Base-by-base conservation (phyloP, 2,797 vertebrate genomes). In the Echeneis naucrates region DNA sequence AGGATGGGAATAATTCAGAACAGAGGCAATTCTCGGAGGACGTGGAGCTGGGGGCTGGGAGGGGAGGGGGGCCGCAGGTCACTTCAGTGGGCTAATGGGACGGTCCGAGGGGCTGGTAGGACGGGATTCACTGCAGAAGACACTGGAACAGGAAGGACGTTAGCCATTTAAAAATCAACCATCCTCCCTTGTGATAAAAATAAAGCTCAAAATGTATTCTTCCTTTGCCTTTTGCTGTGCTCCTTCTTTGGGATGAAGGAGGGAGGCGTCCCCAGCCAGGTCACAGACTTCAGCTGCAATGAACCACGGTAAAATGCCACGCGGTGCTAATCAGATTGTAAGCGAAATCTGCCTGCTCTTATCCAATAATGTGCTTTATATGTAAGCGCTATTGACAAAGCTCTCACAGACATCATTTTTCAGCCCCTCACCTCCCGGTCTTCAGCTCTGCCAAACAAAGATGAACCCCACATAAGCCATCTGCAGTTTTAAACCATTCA, bases 81-180 rank as follows among this genome's bases (percentile, higher is more conserved):
- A 85, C 87, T 85, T 87, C 74, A 78, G 57, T 23, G 8, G 14
- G 66, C 67, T 92, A 89, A 90, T 87, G 78, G 84, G 77, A 83
- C 74, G 75, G 85, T 64, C 64, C 62, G 78, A 8, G 14, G 76
- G 70, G 58, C 61, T 1, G 54, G 56, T 75, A 11, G 5, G 56
- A 58, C 53, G 71, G 83, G 83, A 87, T 90, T 88, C 85, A 82
- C 51, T 77, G 35, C 44, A 45, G 57, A 68, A 68, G 68, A 79
- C 37, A 47, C 6, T 23, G 45, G 33, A 53, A 63, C 75, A 23
- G 48, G 21, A 47, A 68, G 79, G 72, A 78, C 47, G 42, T 65
- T 56, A 62, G 79, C 69, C 81, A 69, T 87, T 74, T 69, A 51
- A 87, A n/a, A 71, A 74, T 47, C 76, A 83, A 27, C 68, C 24